Conservation (phyloP, 2,888 invertebrate species). For the Latheticus oryzae region DNA sequence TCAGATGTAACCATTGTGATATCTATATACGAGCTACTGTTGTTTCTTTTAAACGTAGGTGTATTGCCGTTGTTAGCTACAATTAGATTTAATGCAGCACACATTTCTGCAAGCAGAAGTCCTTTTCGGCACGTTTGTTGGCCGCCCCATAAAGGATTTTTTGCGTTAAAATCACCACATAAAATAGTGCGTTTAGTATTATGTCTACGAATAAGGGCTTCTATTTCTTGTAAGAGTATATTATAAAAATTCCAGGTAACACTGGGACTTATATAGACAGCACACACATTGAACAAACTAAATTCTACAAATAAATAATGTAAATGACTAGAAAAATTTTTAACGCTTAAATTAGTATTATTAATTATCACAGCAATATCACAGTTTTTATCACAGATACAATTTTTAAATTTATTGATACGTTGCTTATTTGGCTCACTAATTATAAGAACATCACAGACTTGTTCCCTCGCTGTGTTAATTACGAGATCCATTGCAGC, state of each 20-base stretch:
- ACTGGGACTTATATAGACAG: not conserved
- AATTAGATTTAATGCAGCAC: not conserved
- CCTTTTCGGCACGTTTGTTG: not conserved
- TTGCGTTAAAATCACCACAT: conserved; percentile 1
- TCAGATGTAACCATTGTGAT: not conserved
- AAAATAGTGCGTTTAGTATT: not conserved
- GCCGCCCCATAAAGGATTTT: not conserved
- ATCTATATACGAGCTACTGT: not conserved
- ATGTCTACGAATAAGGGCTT: not conserved
- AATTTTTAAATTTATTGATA: not conserved
- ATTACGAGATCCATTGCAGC: not conserved
- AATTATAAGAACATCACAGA: not conserved
- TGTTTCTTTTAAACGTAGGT: not conserved
- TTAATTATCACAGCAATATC: conserved; percentile 1
- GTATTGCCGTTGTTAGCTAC: not conserved
- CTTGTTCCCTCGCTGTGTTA: no score
- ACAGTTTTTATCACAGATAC: not conserved
- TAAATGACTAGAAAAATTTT: not conserved
- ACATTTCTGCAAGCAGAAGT: not conserved
- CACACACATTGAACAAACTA: not conserved
- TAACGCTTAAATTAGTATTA: not conserved
- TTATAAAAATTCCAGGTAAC: not conserved
- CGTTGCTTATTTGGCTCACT: not conserved
- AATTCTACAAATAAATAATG: not conserved
- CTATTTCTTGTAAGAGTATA: not conserved